Base-by-base conservation (phyloP, 2,113 vertebrate genomes). In the Mesoclemmys tuberculata region DNA sequence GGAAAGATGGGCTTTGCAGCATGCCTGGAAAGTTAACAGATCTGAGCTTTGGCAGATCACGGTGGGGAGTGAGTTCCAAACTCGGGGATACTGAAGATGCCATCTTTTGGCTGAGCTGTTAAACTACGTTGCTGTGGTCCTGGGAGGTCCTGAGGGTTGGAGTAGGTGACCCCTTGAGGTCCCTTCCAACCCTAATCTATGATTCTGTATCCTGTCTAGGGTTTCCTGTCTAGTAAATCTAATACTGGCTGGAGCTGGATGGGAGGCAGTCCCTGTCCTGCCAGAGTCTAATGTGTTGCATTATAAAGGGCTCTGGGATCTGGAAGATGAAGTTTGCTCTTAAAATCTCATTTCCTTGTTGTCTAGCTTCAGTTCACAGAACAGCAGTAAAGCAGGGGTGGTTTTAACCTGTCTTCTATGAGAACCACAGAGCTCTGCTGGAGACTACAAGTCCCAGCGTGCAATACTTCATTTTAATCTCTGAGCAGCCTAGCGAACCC, bases 391-490 rank as follows among this genome's bases (percentile, higher is more conserved):
- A 83, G 91, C 41, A 44, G 26, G 38, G 41, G 38, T 46, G 38
- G 38, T 44, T 77, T 24, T 46, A 29, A 4, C 71, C 21, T 22
- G 4, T 77, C 41, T 77, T 29, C 41, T 27, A 27, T 26, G 41
- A 75, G 89, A 38, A 1, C 9, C 19, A 19, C n/a, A 21, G 64
- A 71, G 92, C 80, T 61, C 35, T 51, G 84, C 19, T 0, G 31
- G 85, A 83, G 77, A 85, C 94, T 56, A 2, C 90, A 0, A 3
- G 84, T 97, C 92, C 85, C 94, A 35, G 87, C 94, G 26, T 46
- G 97, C 92, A 89, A 86, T 84, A 87, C 71, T 46, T 6, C 52
- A 11, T 26, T 13, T 1, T 1, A 5, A 1, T 46, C 56, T 51
- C 51, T 48, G 31, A 19, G 52, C 51, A 0, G 2, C 35, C 35